Evolutionary conservation across 2,113 vertebrate species (phyloP).

Genomic region (Fulmarus glacialis): DNA sequence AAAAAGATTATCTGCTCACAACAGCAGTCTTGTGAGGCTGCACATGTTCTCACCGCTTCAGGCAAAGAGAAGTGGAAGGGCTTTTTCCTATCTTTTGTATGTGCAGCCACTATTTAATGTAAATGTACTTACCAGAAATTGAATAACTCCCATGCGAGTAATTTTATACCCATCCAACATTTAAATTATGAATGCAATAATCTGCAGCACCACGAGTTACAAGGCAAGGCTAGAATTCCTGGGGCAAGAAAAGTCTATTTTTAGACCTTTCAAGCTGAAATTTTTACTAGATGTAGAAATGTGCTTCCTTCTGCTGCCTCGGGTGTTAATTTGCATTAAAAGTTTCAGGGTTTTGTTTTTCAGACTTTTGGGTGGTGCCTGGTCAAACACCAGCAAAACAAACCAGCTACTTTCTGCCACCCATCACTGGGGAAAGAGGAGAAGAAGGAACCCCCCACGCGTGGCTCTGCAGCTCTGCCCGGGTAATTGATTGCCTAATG

Average conservation of each 20-base stretch:
- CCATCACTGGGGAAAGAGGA: neutral
- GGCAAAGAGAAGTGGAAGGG: neutral
- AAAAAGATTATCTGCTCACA: neutral
- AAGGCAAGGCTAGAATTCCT: neutral
- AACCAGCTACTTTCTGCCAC: neutral
- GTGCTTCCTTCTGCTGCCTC: neutral
- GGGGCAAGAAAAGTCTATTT: constrained; percentile 12
- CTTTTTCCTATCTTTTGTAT: neutral
- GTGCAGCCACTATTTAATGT: constrained; percentile 5
- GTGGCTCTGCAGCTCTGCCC: neutral
- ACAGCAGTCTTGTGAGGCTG: neutral
- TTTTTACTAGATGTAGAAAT: neutral
- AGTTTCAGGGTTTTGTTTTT: neutral
- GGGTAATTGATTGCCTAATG: neutral
- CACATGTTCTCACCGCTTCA: neutral
- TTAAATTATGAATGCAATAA: constrained; percentile 52
- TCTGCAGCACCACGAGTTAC: neutral
- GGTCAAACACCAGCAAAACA: neutral
- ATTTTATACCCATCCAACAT: constrained; percentile 41
- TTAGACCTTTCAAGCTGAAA: neutral
- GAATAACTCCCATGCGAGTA: constrained; percentile 17
- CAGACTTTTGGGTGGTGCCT: neutral
- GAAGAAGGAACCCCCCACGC: neutral
- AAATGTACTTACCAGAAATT: constrained; percentile 37
- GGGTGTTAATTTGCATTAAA: neutral